Percentiles rank a stretch among this genome's conserved stretches.
Conservation (phyloP, 2,797 vertebrate species). For the Valencia hispanica region DNA sequence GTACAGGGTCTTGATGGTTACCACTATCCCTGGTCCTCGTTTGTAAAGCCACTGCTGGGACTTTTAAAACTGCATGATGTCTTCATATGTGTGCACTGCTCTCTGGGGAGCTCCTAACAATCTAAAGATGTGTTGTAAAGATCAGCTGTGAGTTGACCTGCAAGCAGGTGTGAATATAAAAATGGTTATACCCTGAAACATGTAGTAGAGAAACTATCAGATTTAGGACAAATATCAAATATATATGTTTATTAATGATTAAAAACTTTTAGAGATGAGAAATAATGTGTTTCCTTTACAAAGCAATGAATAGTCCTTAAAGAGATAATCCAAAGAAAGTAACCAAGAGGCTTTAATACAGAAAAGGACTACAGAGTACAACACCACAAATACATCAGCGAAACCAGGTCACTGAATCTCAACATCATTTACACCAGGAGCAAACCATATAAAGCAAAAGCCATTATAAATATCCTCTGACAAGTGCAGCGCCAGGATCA, state of each 20-base stretch:
- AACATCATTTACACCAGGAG: slow-evolving; percentile 3
- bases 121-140: slow-evolving; percentile 23
- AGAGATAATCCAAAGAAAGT: neutral
- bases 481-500: neutral
- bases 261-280: neutral
- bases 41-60: slow-evolving; percentile 15
- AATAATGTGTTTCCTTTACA: neutral
- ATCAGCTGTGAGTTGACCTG: slow-evolving; percentile 24
- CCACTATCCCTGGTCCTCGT: neutral
- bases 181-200: slow-evolving; percentile 21
- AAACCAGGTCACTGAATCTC: neutral
- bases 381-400: neutral
- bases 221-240: neutral
- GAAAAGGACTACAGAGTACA: neutral
- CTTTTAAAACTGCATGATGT: slow-evolving; percentile 15
- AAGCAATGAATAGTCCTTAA: neutral
- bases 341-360: neutral
- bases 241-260: neutral
- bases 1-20: neutral
- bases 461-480: neutral
- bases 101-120: neutral
- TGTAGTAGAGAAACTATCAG: neutral
- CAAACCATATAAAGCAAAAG: neutral
- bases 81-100: neutral
- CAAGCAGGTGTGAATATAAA: slow-evolving; percentile 20